Conservation (phyloP, 2,113 vertebrate genomes). For the Bos indicus region DNA sequence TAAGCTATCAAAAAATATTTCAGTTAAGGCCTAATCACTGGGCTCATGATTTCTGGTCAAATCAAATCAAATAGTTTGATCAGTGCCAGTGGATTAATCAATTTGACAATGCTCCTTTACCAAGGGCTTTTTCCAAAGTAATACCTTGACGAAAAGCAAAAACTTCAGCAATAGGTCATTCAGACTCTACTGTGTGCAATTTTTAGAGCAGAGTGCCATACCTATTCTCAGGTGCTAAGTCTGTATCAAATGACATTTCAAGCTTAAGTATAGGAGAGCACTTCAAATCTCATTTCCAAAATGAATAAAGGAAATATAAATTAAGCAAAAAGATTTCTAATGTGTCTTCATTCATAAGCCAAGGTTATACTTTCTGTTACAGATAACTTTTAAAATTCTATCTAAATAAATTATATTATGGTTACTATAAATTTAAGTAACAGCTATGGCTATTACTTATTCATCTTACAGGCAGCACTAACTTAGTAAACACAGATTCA, state of each 20-base stretch:
- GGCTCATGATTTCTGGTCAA: not conserved
- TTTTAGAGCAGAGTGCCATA: not conserved
- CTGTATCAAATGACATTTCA: not conserved
- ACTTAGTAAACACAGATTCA: not conserved
- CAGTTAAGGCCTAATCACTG: not conserved
- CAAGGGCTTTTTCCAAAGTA: not conserved
- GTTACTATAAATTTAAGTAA: not conserved
- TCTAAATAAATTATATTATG: not conserved
- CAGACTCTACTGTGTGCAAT: not conserved
- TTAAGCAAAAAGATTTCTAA: not conserved
- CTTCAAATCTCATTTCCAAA: not conserved
- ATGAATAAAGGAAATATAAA: not conserved
- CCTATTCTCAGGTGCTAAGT: not conserved
- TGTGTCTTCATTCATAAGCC: not conserved
- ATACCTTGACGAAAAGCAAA: not conserved
- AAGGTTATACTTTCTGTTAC: not conserved
- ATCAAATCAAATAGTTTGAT: not conserved
- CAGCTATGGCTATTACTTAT: not conserved
- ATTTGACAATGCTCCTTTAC: not conserved
- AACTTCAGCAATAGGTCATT: not conserved
- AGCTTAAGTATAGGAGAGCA: not conserved
- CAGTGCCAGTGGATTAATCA: not conserved
- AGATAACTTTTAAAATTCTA: not conserved
- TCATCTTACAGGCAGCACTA: not conserved
- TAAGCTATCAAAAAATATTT: not conserved